Evolutionary conservation across 2,888 invertebrate species (phyloP), one percentile per base, ranked within the genome.

Genomic region (Tigriopus californicus): DNA sequence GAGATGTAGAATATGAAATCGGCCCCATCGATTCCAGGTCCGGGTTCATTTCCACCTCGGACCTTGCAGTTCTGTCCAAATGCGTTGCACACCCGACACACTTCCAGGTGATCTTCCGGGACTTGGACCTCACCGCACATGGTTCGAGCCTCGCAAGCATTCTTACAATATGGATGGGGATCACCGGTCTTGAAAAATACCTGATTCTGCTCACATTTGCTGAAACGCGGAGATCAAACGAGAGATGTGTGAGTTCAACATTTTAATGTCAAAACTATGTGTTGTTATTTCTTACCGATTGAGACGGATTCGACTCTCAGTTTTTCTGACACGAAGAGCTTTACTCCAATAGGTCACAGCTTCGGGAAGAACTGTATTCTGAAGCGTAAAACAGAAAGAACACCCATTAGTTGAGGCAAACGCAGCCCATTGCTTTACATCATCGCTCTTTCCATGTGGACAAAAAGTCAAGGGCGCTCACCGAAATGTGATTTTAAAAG

Each of bases 1-100:
- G 94, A 94, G 8, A 98, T 90, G 72, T 97, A 98, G 64, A 98
- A 82, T 1, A 98, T 83, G 71, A 97, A 98, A 74, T 98, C 95
- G 0, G 91, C 83, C 65, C 85, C 80, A 58, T 78, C 57, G n/a
- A 76, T 70, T 1, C 76, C 76, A 12, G 63, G 62, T 0, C 74
- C 71, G 46, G 64, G 58, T 1, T 25, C 42, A 33, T 60, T 60
- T 56, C 60, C 59, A 12, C 64, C 65, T 33, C 57, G 54, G 41
- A 64, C 62, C 18, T 64, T 64, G 69, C 91, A 91, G 67, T 83
- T 79, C 68, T 85, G 85, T 0, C 90, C 90, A 0, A 84, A 82
- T n/a, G 81, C 80, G 70, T 89, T 85, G 71, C 89, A 88, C 0
- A 83, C 82, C 64, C 87, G 80, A 76, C 81, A 79, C 70, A 91